Conservation (phyloP, 2,797 vertebrate genomes). For the Sardinella longiceps region DNA sequence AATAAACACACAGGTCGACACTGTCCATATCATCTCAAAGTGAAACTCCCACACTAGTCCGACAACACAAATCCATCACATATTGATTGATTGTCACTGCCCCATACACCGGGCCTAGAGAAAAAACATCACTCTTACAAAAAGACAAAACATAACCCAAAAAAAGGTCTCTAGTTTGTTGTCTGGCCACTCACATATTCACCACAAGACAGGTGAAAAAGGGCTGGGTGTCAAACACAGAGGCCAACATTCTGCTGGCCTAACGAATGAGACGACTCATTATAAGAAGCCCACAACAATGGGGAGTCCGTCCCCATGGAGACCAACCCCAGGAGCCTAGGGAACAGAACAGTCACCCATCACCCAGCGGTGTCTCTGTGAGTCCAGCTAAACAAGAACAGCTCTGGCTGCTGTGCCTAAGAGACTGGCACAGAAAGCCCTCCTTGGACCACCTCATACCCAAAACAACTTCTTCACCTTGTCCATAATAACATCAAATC, state of each 20-base stretch:
- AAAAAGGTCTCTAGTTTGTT: background rate
- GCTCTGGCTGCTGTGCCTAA: background rate
- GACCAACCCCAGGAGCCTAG: background rate
- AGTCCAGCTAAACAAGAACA: background rate
- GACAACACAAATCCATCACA: background rate
- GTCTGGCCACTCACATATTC: background rate
- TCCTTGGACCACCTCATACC: background rate
- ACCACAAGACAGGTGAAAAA: background rate
- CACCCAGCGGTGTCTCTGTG: background rate
- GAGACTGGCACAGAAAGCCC: background rate
- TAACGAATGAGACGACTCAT: background rate
- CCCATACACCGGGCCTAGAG: too few species aligned
- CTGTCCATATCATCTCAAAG: background rate
- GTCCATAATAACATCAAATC: too few species aligned
- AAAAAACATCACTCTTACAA: background rate
- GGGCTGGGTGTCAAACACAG: background rate
- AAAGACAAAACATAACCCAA: background rate
- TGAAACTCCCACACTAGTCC: background rate
- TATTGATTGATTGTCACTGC: background rate
- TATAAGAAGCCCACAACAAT: constrained; percentile 9
- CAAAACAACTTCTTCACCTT: background rate
- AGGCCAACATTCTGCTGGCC: background rate
- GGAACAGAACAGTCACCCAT: background rate
- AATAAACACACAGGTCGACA: background rate
- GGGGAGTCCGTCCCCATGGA: background rate